These are phyloP conservation scores for Fistularia tabacaria DNA, from an alignment of 2,797 vertebrate species.

Conservation along the genomic window DNA sequence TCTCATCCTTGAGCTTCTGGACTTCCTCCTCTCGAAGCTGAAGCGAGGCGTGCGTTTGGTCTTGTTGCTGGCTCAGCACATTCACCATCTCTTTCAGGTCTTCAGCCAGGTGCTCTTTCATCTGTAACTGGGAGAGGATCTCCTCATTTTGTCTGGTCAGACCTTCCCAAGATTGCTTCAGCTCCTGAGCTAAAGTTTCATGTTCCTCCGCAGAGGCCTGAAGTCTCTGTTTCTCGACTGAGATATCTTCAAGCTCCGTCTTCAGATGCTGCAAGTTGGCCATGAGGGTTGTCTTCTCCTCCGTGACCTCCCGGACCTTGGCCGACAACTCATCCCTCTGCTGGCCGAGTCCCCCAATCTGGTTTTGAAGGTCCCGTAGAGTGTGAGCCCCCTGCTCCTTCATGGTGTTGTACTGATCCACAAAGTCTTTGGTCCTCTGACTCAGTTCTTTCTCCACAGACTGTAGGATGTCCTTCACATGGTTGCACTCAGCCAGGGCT, in stretches of 20 bases:
- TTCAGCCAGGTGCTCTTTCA: slow-evolving; percentile 72
- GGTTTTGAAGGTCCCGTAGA: slow-evolving; percentile 80
- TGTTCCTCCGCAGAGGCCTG: slow-evolving; percentile 42
- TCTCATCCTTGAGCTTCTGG: slow-evolving; percentile 25
- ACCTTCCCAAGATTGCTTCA: slow-evolving; percentile 63
- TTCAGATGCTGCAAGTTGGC: slow-evolving; percentile 73
- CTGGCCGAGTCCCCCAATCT: slow-evolving; percentile 48
- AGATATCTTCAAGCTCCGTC: slow-evolving; percentile 61
- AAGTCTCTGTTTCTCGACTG: slow-evolving; percentile 69
- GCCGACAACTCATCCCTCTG: slow-evolving; percentile 44
- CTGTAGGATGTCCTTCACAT: slow-evolving; percentile 79
- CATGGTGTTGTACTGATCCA: slow-evolving; percentile 82
- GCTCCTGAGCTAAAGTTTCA: slow-evolving; percentile 19
- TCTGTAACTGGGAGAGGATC: slow-evolving; percentile 62
- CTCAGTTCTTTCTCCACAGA: slow-evolving; percentile 81
- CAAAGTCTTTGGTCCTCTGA: slow-evolving; percentile 84
- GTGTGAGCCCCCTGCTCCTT: slow-evolving; percentile 82
- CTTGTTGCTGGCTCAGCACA: slow-evolving; percentile 68
- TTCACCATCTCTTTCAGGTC: slow-evolving; percentile 72
- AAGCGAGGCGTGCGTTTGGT: slow-evolving; percentile 61
- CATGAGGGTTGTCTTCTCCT: slow-evolving; percentile 78
- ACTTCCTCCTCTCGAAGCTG: slow-evolving; percentile 63
- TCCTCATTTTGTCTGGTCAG: slow-evolving; percentile 75
- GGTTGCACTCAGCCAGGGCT: slow-evolving; percentile 78
- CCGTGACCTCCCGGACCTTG: slow-evolving; percentile 63